phyloP scores from a whole-genome alignment of 1,140 invertebrate species.

The Formica exsecta region DNA sequence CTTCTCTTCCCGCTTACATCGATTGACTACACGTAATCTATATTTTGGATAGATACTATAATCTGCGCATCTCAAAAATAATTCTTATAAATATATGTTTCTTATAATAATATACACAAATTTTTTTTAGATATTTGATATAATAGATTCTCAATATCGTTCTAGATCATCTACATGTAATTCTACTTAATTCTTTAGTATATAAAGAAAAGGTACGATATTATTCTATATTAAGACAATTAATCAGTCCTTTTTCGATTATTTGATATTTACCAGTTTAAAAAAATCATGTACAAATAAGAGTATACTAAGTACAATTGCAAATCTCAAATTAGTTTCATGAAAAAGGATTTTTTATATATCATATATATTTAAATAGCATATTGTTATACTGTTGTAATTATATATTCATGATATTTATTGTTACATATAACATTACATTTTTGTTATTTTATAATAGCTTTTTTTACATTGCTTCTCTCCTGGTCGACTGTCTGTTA shows the following conservation, averaged over 20 bases:
- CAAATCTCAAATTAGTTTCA: neutral
- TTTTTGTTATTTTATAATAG: neutral
- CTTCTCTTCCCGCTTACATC: neutral
- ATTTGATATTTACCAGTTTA: neutral
- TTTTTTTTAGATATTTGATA: neutral
- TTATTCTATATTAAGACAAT: neutral
- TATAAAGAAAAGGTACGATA: neutral
- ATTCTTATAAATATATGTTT: neutral
- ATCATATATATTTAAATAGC: neutral
- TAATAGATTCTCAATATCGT: neutral
- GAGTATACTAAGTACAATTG: neutral
- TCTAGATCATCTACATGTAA: neutral
- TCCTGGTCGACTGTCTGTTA: no score
- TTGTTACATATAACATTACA: neutral
- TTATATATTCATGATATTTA: neutral
- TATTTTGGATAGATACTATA: neutral
- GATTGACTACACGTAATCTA: neutral
- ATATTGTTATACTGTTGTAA: neutral
- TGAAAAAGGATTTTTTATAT: neutral
- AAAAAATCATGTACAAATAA: neutral
- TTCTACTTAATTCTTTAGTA: neutral
- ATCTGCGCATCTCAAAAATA: neutral
- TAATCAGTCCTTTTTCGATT: neutral
- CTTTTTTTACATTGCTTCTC: neutral
- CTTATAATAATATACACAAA: neutral